These are phyloP conservation scores for Phoenoteleia sp. DNA, from an alignment of 2,888 invertebrate genomes.

Conservation along the genomic window DNA sequence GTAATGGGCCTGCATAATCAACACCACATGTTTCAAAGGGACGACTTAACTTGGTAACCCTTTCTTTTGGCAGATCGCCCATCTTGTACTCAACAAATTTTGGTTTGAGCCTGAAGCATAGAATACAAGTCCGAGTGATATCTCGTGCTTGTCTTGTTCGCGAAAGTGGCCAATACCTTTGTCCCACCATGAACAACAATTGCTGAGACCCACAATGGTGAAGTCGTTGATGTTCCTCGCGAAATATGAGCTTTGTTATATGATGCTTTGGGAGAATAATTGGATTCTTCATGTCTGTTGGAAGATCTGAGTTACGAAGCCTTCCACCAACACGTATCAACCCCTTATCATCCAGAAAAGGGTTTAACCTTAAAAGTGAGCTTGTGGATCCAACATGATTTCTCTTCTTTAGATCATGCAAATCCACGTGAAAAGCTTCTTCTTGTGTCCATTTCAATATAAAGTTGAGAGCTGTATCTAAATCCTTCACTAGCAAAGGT, in stretches of 20 bases:
- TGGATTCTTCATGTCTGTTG: neutral
- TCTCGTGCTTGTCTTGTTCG: slow-evolving; percentile 33
- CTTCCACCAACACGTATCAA: slow-evolving; percentile 14
- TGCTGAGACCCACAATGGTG: slow-evolving; percentile 5
- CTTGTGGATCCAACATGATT: neutral
- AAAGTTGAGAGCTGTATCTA: neutral
- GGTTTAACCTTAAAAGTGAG: neutral
- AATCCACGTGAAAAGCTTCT: neutral
- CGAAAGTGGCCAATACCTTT: slow-evolving; percentile 17
- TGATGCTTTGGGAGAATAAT: slow-evolving; percentile 16
- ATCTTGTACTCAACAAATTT: slow-evolving; percentile 27
- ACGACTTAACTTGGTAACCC: slow-evolving; percentile 3
- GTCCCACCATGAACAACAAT: neutral
- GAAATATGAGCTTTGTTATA: slow-evolving; percentile 17
- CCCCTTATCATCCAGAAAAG: neutral
- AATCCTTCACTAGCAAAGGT: neutral
- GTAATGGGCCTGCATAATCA: slow-evolving; percentile 68
- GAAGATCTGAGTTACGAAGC: slow-evolving; percentile 2
- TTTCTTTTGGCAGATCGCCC: slow-evolving; percentile 35
- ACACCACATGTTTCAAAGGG: slow-evolving; percentile 39
- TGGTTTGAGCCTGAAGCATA: slow-evolving; percentile 54
- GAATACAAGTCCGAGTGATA: slow-evolving; percentile 30
- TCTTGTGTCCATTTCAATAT: slow-evolving; percentile 11
- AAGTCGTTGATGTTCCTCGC: slow-evolving; percentile 13
- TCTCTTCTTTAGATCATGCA: neutral